Evolutionary conservation across 2,888 invertebrate genomes (phyloP), one percentile per base, ranked within the genome.

Genomic region (Plutella xylostella): DNA sequence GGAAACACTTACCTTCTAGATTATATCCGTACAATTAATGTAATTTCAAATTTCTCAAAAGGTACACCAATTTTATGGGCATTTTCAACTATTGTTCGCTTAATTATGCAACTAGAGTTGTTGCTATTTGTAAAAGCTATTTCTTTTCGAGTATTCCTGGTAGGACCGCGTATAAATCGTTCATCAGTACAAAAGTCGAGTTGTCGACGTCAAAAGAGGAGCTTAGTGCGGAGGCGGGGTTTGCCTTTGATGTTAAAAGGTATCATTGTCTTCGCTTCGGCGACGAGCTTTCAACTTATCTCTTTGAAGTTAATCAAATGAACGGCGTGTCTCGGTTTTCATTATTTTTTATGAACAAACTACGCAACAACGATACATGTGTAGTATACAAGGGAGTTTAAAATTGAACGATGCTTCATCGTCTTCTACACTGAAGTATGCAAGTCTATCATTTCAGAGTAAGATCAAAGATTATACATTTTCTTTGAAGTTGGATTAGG

Each of bases 231-330:
- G 58, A 61, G 65, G 63, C 63, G 66, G 63, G 54, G 59, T 58
- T 19, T 52, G 63, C 64, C 71, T 75, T 75, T 73, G 71, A 73
- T 71, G 70, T 71, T 61, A 65, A 72, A 73, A 71, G 69, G 70
- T 69, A 72, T 73, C 68, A 72, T 73, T 72, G 73, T 72, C 69
- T 70, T 63, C 66, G 70, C 65, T 65, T 65, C 67, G 67, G 58
- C 64, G 61, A 68, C 62, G 64, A 62, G 65, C 72, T 72, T 72
- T 72, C 64, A 71, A 66, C 64, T 67, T 67, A 65, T 68, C 65
- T 60, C 71, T 74, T 74, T 75, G 73, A 75, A 68, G 72, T 74
- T 67, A 68, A 73, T 72, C 67, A 74, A 73, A 72, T 73, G 67
- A 70, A 68, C 68, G 65, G 52, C 59, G 57, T 61, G 65, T 54